Base-by-base conservation (phyloP, 2,888 invertebrate genomes). In the Emmelina monodactyla region DNA sequence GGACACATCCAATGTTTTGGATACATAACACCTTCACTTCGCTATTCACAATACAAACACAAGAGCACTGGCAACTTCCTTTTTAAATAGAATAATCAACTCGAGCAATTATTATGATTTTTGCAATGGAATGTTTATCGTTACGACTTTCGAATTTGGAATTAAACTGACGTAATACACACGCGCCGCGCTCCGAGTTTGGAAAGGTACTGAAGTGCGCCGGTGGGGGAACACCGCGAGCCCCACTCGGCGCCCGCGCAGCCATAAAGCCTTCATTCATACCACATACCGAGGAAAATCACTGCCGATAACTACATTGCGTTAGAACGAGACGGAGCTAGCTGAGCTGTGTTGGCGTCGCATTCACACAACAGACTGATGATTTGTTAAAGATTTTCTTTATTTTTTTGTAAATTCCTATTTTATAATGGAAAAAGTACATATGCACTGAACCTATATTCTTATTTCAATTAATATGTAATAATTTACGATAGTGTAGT, bases 201-300 rank as follows among this genome's bases (percentile, higher is more conserved):
- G 64, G 62, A 65, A 56, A 59, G 60, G 65, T 64, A 73, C 73
- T 73, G 58, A 47, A 49, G 42, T 42, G 46, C 19, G 42, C 47
- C 50, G 58, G 63, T 53, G 56, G 65, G 55, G 50, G 50, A n/a
- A 46, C 41, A n/a, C 32, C 11, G 43, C n/a, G 44, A 46, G 51
- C 50, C 60, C 58, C 62, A 57, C 58, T 53, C 49, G 5, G 62
- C 66, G 64, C 62, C 53, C 47, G 61, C 63, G 66, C 62, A 54
- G 30, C 30, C 12, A n/a, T n/a, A n/a, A 47, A 49, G 47, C 49
- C 42, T 29, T 22, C 14, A 28, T 15, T 22, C 33, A 12, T 3
- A 14, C 4, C n/a, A 25, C n/a, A 3, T 25, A 25, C 3, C 25
- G 25, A 25, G 25, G n/a, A 25, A n/a, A 25, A 25, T 25, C 25